A percentile compares a stretch with the other conserved stretches of the same genome.
Evolutionary conservation across 2,113 vertebrate species (phyloP).

Genomic region (Phalacrocorax aristotelis): DNA sequence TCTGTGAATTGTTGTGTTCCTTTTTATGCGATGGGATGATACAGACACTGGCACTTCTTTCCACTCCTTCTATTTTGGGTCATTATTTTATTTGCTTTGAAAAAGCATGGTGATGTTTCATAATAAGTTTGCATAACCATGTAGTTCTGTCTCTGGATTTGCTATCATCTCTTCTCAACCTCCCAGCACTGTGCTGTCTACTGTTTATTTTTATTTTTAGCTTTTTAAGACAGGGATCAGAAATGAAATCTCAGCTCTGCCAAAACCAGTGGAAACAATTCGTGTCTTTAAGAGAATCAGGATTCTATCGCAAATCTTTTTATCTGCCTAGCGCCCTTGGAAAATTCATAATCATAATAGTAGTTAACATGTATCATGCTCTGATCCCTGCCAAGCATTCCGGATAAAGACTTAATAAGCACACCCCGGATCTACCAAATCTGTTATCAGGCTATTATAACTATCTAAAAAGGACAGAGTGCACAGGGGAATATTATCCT

Average conservation of each 20-base stretch:
- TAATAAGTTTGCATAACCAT: constrained; percentile 26
- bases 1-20: background rate
- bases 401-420: background rate
- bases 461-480: background rate
- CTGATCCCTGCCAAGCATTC: background rate
- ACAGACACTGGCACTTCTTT: background rate
- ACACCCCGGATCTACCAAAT: no score
- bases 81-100: constrained; percentile 14
- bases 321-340: background rate
- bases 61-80: background rate
- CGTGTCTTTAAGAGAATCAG: background rate
- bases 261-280: background rate
- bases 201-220: background rate
- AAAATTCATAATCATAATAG: background rate
- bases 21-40: background rate
- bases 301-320: background rate
- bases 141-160: background rate
- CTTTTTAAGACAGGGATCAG: background rate
- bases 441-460: background rate
- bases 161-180: background rate
- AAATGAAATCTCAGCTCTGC: background rate
- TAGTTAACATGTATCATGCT: background rate
- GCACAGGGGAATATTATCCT: background rate
- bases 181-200: background rate
- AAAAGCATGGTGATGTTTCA: background rate